These are phyloP conservation scores for Volucella zonaria DNA, from an alignment of 2,888 invertebrate genomes.

Conservation along the genomic window DNA sequence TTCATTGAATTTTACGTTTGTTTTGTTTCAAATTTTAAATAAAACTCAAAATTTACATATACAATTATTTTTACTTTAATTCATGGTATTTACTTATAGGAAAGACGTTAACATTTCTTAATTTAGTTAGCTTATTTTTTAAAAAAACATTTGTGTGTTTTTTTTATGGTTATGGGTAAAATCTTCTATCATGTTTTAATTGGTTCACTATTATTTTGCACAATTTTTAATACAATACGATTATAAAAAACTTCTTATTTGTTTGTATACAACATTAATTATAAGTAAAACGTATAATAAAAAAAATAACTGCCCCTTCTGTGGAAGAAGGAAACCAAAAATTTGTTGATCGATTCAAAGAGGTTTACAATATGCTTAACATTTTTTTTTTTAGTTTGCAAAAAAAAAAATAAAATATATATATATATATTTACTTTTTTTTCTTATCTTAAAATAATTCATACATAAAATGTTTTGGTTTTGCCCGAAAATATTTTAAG, in stretches of 20 bases:
- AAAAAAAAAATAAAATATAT: background rate
- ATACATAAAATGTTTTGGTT: conserved; percentile 43
- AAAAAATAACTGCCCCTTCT: conserved; percentile 19
- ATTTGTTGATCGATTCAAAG: conserved; percentile 8
- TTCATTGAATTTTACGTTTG: too few relatives aligned
- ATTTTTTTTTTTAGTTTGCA: conserved; percentile 10
- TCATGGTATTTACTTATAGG: conserved; percentile 60
- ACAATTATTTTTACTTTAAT: conserved; percentile 59
- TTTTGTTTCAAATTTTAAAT: conserved; percentile 1
- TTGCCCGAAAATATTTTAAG: conserved; percentile 59
- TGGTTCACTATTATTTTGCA: conserved; percentile 58
- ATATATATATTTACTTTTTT: conserved; percentile 3
- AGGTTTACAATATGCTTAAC: conserved; percentile 45
- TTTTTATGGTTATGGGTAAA: conserved; percentile 11
- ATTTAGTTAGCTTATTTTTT: conserved; percentile 45
- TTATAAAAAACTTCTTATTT: conserved; percentile 29
- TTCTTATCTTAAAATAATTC: conserved; percentile 43
- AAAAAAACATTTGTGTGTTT: conserved; percentile 38
- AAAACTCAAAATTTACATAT: conserved; percentile 41
- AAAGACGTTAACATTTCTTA: conserved; percentile 64
- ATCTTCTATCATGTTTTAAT: conserved; percentile 21
- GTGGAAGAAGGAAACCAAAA: conserved; percentile 19
- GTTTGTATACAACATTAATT: conserved; percentile 48
- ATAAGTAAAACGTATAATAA: conserved; percentile 44
- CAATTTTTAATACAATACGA: conserved; percentile 46